Percentiles rank a stretch among this genome's conserved stretches.
Evolutionary conservation across 1,140 invertebrate species (phyloP).

Genomic region (Sarcophaga peregrina): DNA sequence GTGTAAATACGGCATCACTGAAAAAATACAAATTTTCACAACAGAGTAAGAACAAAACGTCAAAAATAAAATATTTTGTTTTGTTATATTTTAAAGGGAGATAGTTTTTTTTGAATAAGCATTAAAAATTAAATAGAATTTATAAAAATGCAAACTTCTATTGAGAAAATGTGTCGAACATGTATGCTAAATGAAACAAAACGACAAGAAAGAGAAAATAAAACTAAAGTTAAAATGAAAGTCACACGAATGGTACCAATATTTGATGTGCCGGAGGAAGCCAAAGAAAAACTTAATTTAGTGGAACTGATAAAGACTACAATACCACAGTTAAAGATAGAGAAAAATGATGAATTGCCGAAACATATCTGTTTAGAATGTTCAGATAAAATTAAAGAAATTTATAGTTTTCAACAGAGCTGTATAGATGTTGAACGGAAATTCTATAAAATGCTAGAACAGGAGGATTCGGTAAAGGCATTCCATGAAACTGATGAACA

Average conservation of each 20-base stretch:
- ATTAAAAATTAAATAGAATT: not conserved
- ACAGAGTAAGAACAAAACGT: not conserved
- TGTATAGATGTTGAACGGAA: slow-evolving; percentile 19
- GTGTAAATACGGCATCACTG: not conserved
- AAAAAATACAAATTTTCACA: not conserved
- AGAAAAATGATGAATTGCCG: slow-evolving; percentile 23
- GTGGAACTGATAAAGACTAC: not conserved
- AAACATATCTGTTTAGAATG: not conserved
- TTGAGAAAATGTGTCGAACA: slow-evolving; percentile 31
- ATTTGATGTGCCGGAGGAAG: not conserved
- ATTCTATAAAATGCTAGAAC: slow-evolving; percentile 20
- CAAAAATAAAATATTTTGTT: slow-evolving; percentile 1
- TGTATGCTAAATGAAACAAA: slow-evolving; percentile 28
- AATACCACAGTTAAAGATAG: slow-evolving; percentile 1
- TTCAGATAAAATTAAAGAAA: slow-evolving; percentile 22
- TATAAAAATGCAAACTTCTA: not conserved
- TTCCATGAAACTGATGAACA: slow-evolving; percentile 1
- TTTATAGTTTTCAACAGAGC: not conserved
- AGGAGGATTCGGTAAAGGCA: not conserved
- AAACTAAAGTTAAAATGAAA: slow-evolving; percentile 16
- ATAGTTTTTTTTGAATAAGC: not conserved
- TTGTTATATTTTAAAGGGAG: not conserved
- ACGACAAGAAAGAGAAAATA: not conserved
- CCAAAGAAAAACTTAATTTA: not conserved
- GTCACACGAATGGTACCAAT: not conserved